These are phyloP conservation scores for Hyalella azteca DNA, from an alignment of 2,888 invertebrate genomes.

Conservation along the genomic window DNA sequence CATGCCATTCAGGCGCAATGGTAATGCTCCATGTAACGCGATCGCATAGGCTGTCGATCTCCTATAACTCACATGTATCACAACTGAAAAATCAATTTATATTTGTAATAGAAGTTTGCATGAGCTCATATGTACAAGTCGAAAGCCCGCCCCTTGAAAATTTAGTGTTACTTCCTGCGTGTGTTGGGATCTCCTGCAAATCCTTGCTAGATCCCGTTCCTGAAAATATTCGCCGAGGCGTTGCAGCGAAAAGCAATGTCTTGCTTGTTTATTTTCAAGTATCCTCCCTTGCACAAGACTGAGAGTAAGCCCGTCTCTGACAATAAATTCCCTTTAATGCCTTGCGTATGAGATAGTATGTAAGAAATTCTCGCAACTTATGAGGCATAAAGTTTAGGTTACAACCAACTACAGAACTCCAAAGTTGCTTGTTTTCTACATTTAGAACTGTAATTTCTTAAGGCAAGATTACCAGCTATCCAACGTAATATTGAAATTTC, in stretches of 20 bases:
- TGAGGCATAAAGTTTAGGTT: not conserved
- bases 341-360: conserved; percentile 10
- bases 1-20: too few relatives aligned
- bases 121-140: too few relatives aligned
- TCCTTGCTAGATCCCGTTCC: conserved; percentile 5
- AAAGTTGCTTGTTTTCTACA: too few relatives aligned
- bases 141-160: too few relatives aligned
- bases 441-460: too few relatives aligned
- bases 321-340: conserved; percentile 21
- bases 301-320: not conserved
- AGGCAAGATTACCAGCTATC: too few relatives aligned
- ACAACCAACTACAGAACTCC: not conserved
- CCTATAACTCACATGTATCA: too few relatives aligned
- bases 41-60: too few relatives aligned
- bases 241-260: not conserved
- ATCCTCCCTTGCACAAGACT: not conserved
- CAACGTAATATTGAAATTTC: too few relatives aligned
- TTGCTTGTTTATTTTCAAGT: conserved; percentile 30
- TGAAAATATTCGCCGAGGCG: conserved; percentile 3
- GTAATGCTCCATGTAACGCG: too few relatives aligned
- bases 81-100: too few relatives aligned
- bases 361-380: conserved; percentile 1
- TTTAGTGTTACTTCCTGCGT: not conserved
- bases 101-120: too few relatives aligned
- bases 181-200: not conserved